Conservation (phyloP, 2,113 vertebrate genomes). For the Ovis aries region DNA sequence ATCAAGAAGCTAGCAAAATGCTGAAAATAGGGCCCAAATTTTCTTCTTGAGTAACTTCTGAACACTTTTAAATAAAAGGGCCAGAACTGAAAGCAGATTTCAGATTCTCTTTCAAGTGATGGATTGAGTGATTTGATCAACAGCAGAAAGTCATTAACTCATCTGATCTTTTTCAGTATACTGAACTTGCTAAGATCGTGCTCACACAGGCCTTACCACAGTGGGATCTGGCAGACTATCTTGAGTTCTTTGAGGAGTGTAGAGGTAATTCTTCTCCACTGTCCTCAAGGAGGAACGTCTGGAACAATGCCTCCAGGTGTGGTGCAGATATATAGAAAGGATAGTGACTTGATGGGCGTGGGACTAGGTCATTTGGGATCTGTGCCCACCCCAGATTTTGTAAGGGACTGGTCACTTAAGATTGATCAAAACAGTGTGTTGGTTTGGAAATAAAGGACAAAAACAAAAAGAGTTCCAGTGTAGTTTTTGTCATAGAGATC, state of each 20-base stretch:
- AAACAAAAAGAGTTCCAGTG: background rate
- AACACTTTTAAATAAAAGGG: background rate
- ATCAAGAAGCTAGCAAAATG: background rate
- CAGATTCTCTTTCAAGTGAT: background rate
- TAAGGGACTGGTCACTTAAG: background rate
- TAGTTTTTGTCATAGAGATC: background rate
- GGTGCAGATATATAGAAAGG: rapidly evolving
- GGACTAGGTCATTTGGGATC: background rate
- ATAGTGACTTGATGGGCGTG: background rate
- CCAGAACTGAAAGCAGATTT: background rate
- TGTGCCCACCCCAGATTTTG: background rate
- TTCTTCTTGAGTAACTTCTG: background rate
- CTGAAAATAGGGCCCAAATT: background rate
- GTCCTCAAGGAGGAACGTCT: background rate
- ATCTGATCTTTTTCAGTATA: background rate
- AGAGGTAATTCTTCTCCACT: background rate
- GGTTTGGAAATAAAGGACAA: background rate
- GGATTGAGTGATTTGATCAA: background rate
- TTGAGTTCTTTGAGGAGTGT: background rate
- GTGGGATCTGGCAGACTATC: background rate
- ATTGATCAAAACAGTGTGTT: background rate
- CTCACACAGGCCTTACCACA: rapidly evolving
- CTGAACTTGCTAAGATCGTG: background rate
- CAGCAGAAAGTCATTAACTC: background rate
- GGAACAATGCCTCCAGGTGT: background rate